Conservation (phyloP, 1,140 invertebrate species). For the Monochamus saltuarius region DNA sequence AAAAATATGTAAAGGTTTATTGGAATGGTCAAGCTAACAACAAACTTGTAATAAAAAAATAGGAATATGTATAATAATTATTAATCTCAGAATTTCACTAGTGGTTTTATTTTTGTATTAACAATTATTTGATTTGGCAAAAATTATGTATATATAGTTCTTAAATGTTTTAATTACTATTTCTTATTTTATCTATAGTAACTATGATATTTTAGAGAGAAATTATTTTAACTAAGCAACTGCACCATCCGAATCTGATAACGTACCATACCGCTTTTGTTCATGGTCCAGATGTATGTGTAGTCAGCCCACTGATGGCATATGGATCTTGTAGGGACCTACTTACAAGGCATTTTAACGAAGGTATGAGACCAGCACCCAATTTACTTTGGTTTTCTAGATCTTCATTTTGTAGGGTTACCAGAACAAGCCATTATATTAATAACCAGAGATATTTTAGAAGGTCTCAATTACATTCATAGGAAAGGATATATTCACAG, state of each 20-base stretch:
- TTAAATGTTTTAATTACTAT: slow-evolving; percentile 6
- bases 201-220: slow-evolving; percentile 57
- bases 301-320: slow-evolving; percentile 77
- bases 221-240: slow-evolving; percentile 73
- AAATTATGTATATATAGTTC: slow-evolving; percentile 4
- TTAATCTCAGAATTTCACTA: too few species aligned
- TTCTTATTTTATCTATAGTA: slow-evolving; percentile 11
- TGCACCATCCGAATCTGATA: slow-evolving; percentile 78
- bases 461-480: slow-evolving; percentile 82
- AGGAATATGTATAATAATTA: too few species aligned
- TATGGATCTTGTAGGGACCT: slow-evolving; percentile 80
- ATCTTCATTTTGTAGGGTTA: slow-evolving; percentile 55
- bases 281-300: slow-evolving; percentile 69
- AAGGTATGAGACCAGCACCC: slow-evolving; percentile 53
- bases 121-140: too few species aligned
- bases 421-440: slow-evolving; percentile 79
- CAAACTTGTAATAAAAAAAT: too few species aligned
- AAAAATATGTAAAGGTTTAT: too few species aligned
- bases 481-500: slow-evolving; percentile 83
- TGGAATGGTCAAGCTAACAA: background rate
- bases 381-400: background rate
- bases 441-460: slow-evolving; percentile 76
- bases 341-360: slow-evolving; percentile 73
- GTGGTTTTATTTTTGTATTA: too few species aligned
- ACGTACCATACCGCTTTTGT: slow-evolving; percentile 74